Percentiles rank a stretch among this genome's conserved stretches.
phyloP scores from a whole-genome alignment of 2,888 invertebrate species.

The Brenthis daphne region DNA sequence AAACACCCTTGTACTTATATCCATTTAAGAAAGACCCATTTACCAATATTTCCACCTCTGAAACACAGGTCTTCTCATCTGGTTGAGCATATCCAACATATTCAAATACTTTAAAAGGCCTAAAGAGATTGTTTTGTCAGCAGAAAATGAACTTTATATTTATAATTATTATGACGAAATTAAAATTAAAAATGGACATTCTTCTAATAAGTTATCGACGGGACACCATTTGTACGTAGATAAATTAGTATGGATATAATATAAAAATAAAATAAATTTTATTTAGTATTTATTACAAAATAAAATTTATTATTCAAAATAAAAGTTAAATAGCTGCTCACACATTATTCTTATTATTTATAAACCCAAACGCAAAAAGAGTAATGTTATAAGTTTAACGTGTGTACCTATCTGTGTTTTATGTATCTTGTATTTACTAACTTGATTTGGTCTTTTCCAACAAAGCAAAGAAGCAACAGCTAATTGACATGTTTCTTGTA shows the following conservation, averaged over 20 bases:
- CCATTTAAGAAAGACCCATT: conserved; percentile 45
- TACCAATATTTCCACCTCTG: conserved; percentile 19
- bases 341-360: too few relatives aligned
- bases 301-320: too few relatives aligned
- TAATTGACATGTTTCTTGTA: too few relatives aligned
- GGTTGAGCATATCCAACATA: conserved; percentile 43
- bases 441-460: too few relatives aligned
- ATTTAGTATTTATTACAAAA: too few relatives aligned
- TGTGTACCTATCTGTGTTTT: too few relatives aligned
- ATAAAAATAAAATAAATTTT: too few relatives aligned
- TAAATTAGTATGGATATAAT: conserved; percentile 6
- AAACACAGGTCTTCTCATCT: conserved; percentile 39
- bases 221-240: neutral
- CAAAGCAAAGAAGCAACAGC: too few relatives aligned
- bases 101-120: conserved; percentile 30
- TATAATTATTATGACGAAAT: conserved; percentile 17
- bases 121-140: conserved; percentile 25
- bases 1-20: conserved; percentile 43
- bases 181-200: conserved; percentile 4
- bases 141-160: conserved; percentile 30
- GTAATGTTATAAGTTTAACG: too few relatives aligned
- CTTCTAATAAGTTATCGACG: conserved; percentile 9
- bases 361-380: too few relatives aligned
- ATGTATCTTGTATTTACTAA: too few relatives aligned
- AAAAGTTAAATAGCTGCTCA: too few relatives aligned